Conservation (phyloP, 2,113 vertebrate species). For the Heloderma charlesbogerti region DNA sequence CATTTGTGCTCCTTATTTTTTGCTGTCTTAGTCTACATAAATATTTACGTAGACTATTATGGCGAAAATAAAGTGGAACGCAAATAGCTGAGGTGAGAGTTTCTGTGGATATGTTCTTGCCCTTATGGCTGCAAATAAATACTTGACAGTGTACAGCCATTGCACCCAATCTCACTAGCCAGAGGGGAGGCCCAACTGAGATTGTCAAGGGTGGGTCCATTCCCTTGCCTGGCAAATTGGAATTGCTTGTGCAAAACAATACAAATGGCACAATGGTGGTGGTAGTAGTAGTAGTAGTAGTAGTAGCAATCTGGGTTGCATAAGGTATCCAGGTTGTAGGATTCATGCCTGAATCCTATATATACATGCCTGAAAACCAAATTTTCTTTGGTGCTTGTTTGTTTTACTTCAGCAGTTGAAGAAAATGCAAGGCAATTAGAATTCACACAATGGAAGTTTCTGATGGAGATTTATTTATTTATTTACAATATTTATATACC, state of each 20-base stretch:
- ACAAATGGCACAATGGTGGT: neutral
- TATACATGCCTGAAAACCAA: neutral
- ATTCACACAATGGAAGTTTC: neutral
- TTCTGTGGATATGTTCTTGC: too few relatives aligned
- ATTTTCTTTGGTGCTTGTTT: neutral
- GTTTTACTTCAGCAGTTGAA: neutral
- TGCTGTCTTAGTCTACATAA: too few relatives aligned
- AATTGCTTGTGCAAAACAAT: neutral
- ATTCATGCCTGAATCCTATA: too few relatives aligned
- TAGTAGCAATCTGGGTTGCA: too few relatives aligned
- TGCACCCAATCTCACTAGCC: neutral
- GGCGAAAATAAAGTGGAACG: too few relatives aligned
- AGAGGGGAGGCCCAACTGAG: fast-evolving
- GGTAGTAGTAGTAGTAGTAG: too few relatives aligned
- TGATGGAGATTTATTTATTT: too few relatives aligned
- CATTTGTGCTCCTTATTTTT: too few relatives aligned
- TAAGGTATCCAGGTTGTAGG: too few relatives aligned
- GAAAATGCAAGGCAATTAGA: neutral
- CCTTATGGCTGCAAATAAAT: neutral
- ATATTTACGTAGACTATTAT: too few relatives aligned
- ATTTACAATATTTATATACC: too few relatives aligned
- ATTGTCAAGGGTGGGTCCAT: neutral
- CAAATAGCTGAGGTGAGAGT: neutral
- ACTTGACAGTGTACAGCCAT: too few relatives aligned
- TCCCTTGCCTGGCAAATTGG: neutral